phyloP scores from a whole-genome alignment of 2,113 vertebrate species.

The Phrynosoma blainvillii region DNA sequence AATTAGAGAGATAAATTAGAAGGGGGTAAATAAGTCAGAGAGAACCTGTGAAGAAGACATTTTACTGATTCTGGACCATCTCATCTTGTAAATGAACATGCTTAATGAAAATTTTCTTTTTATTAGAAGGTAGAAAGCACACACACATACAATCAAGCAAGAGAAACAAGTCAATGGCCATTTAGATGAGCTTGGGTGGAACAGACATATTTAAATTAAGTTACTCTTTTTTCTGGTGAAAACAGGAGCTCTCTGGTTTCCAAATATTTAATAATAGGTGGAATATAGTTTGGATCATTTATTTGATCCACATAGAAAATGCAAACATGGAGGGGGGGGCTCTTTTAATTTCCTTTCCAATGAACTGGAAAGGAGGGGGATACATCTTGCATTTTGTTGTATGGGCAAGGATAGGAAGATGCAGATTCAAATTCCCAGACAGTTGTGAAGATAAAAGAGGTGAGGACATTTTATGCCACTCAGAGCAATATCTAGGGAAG shows the following conservation, averaged over 20 bases:
- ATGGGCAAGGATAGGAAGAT: too few species aligned
- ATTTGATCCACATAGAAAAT: slow-evolving; percentile 19
- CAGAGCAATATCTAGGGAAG: too few species aligned
- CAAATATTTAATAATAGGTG: slow-evolving; percentile 43
- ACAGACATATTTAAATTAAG: slow-evolving; percentile 67
- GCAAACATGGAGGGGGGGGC: not conserved
- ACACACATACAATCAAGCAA: not conserved
- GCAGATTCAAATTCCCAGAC: too few species aligned
- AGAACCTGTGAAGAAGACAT: not conserved
- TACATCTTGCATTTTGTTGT: too few species aligned
- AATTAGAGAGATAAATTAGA: not conserved
- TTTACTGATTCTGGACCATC: not conserved
- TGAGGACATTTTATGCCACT: too few species aligned
- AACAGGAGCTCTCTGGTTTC: slow-evolving; percentile 45
- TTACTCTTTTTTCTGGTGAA: slow-evolving; percentile 29
- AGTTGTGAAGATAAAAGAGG: too few species aligned
- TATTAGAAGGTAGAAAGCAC: slow-evolving; percentile 17
- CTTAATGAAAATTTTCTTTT: slow-evolving; percentile 41
- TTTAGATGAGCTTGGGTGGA: slow-evolving; percentile 63
- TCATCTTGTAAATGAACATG: slow-evolving; percentile 36
- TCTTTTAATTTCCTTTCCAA: too few species aligned
- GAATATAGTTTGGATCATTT: slow-evolving; percentile 15
- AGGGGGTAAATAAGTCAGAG: slow-evolving; percentile 16
- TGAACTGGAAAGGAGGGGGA: too few species aligned
- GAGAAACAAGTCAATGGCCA: slow-evolving; percentile 57